Evolutionary conservation across 2,113 vertebrate species (phyloP).

Genomic region (Scomber scombrus): DNA sequence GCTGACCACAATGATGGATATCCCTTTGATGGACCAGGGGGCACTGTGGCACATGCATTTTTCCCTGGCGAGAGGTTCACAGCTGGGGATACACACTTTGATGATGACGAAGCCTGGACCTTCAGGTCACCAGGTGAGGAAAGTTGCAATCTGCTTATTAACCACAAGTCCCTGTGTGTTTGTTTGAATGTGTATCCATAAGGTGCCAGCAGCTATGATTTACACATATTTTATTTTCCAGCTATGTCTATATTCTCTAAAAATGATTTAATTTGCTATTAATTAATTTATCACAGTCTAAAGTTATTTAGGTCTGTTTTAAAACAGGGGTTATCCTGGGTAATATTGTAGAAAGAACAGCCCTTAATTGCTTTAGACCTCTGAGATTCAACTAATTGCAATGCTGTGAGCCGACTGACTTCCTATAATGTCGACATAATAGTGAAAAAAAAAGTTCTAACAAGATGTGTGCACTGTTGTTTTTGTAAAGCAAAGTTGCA

Average conservation of each 20-base stretch:
- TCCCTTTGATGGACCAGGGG: conserved; percentile 95
- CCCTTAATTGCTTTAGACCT: neutral
- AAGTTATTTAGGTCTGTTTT: no score
- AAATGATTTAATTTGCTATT: neutral
- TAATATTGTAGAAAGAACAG: no score
- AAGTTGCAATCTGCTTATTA: neutral
- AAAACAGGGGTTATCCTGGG: no score
- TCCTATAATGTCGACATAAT: neutral
- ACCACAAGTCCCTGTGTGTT: no score
- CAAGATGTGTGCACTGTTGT: neutral
- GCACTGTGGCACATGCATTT: conserved; percentile 94
- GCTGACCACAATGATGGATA: conserved; percentile 93
- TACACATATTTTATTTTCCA: neutral
- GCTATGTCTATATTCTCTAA: neutral
- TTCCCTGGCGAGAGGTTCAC: conserved; percentile 92
- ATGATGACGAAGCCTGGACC: conserved; percentile 96
- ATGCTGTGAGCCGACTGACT: neutral
- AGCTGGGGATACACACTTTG: conserved; percentile 95
- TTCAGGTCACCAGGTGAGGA: conserved; percentile 93
- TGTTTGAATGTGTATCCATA: neutral
- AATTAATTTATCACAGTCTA: neutral
- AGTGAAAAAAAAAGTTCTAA: neutral
- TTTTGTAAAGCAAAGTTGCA: neutral
- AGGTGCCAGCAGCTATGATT: neutral
- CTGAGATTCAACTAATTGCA: neutral